Evolutionary conservation across 2,797 vertebrate species (phyloP).

Genomic region (Anguilla pacifica): DNA sequence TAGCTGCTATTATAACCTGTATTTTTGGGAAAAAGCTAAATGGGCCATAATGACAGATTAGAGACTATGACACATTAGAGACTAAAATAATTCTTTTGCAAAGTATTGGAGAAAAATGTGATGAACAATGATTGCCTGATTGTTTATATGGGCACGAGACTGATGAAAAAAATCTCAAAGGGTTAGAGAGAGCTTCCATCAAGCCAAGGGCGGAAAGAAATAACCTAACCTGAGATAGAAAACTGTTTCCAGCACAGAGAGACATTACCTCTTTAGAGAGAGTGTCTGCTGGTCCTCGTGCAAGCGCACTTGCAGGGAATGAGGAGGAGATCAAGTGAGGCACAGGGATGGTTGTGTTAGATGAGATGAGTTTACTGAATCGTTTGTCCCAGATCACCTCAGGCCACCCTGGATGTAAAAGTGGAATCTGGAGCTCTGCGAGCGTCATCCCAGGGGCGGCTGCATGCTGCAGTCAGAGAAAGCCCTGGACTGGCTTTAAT

Average conservation of each 20-base stretch:
- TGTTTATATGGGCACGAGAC: background rate
- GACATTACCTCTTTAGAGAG: background rate
- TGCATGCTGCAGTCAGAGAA: background rate
- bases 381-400: background rate
- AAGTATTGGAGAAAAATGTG: background rate
- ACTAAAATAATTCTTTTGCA: background rate
- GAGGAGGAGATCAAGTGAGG: background rate
- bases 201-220: background rate
- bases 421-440: background rate
- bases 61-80: background rate
- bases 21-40: background rate
- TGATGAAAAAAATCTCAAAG: background rate
- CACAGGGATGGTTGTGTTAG: background rate
- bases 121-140: background rate
- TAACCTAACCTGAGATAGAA: background rate
- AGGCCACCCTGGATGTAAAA: constrained; percentile 1
- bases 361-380: constrained; percentile 7
- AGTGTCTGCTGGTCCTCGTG: background rate
- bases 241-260: background rate
- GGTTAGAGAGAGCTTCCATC: background rate
- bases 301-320: no score
- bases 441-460: background rate
- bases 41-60: background rate
- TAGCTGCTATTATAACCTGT: background rate
- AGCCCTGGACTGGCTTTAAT: background rate